Percentiles rank a stretch among this genome's conserved stretches.
These are phyloP conservation scores for Calosoma granatense DNA, from an alignment of 1,140 invertebrate genomes.

Conservation along the genomic window DNA sequence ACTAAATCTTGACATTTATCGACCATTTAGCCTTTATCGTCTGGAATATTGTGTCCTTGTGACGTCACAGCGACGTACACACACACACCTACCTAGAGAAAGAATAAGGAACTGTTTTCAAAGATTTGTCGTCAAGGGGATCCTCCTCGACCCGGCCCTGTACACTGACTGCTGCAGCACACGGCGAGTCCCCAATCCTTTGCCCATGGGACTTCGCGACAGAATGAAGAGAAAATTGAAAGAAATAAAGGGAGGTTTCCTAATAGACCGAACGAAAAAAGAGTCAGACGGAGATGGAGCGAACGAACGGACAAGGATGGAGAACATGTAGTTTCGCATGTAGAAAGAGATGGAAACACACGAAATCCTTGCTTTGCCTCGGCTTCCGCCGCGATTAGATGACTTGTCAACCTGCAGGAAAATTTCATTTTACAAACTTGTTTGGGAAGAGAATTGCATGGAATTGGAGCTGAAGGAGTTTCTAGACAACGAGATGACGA, in stretches of 20 bases:
- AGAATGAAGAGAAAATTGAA: conserved; percentile 32
- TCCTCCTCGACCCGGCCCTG: background rate
- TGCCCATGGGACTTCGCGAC: conserved; percentile 23
- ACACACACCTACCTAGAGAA: too few relatives aligned
- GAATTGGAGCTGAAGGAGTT: conserved; percentile 28
- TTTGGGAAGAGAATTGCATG: conserved; percentile 30
- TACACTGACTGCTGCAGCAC: too few relatives aligned
- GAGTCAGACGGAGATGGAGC: background rate
- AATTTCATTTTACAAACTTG: conserved; percentile 34
- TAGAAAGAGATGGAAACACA: conserved; percentile 18
- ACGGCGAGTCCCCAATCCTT: conserved; percentile 17
- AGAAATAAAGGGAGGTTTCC: conserved; percentile 28
- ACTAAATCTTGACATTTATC: too few relatives aligned
- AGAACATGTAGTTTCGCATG: conserved; percentile 22
- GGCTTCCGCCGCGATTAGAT: conserved; percentile 26
- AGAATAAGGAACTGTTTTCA: too few relatives aligned
- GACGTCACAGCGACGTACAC: too few relatives aligned
- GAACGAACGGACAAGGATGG: background rate
- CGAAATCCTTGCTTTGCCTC: conserved; percentile 5
- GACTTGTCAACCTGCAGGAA: conserved; percentile 32
- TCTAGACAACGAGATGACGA: background rate
- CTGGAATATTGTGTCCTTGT: too few relatives aligned
- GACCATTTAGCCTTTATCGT: too few relatives aligned
- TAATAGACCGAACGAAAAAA: conserved; percentile 29
- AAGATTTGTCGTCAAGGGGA: too few relatives aligned